These are phyloP conservation scores for Cyaniris semiargus DNA, from an alignment of 2,888 invertebrate genomes.

Conservation along the genomic window DNA sequence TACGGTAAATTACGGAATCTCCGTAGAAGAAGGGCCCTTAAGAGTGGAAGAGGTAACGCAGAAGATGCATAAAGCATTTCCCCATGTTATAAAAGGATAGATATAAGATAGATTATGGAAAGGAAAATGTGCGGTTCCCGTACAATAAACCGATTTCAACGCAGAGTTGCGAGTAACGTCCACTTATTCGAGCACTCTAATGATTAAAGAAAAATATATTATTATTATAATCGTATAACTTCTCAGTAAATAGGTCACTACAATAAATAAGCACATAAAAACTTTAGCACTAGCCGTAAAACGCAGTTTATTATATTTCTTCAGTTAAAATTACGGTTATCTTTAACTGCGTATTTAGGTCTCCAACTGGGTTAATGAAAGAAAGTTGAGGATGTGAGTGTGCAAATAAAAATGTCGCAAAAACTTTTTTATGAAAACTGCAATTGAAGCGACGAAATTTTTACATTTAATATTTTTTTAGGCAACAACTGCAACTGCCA, in stretches of 20 bases:
- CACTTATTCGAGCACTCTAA: too few species aligned
- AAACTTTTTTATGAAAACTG: not conserved
- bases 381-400: constrained; percentile 11
- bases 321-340: constrained; percentile 1
- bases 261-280: constrained; percentile 4
- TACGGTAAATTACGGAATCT: too few species aligned
- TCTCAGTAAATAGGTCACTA: not conserved
- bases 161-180: too few species aligned
- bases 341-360: constrained; percentile 22
- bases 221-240: not conserved
- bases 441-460: not conserved
- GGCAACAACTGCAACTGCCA: too few species aligned
- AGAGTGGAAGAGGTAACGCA: too few species aligned
- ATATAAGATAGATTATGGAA: too few species aligned
- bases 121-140: too few species aligned
- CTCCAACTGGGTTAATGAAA: constrained; percentile 24
- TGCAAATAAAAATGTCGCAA: not conserved
- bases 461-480: not conserved
- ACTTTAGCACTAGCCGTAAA: not conserved
- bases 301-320: constrained; percentile 11
- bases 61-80: too few species aligned
- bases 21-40: too few species aligned
- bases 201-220: too few species aligned
- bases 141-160: too few species aligned
- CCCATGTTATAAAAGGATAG: too few species aligned